A percentile compares a stretch with the other conserved stretches of the same genome.
Evolutionary conservation across 2,888 invertebrate genomes (phyloP).

Genomic region (Metellina segmentata): DNA sequence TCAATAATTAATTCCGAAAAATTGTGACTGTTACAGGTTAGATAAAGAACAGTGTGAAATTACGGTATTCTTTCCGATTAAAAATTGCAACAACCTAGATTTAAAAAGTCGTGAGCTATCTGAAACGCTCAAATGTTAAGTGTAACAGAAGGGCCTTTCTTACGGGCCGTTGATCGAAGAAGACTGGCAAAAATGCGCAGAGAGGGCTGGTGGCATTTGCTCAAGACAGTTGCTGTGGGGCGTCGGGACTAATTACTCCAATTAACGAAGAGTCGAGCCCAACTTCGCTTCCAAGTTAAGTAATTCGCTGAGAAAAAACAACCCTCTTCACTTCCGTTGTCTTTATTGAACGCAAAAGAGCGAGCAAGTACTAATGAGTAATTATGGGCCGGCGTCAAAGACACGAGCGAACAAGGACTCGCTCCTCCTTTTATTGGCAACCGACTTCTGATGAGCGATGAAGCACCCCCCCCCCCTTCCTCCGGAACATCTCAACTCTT

Average conservation of each 20-base stretch:
- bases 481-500: too few relatives aligned
- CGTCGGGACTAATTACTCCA: slow-evolving; percentile 21
- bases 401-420: neutral
- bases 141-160: too few relatives aligned
- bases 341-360: neutral
- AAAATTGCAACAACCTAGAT: too few relatives aligned
- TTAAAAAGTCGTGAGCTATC: too few relatives aligned
- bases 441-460: slow-evolving; percentile 10
- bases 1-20: too few relatives aligned
- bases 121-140: too few relatives aligned
- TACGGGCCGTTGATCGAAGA: too few relatives aligned
- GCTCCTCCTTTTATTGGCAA: slow-evolving; percentile 34
- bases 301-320: neutral
- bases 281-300: neutral
- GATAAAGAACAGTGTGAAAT: too few relatives aligned
- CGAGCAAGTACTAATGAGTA: slow-evolving; percentile 40
- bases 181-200: too few relatives aligned
- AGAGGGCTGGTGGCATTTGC: neutral
- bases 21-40: too few relatives aligned
- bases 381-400: slow-evolving; percentile 42
- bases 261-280: slow-evolving; percentile 25
- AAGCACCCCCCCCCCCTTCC: too few relatives aligned
- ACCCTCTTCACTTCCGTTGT: neutral
- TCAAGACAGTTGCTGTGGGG: slow-evolving; percentile 7
- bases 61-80: too few relatives aligned